A percentile compares a stretch with the other conserved stretches of the same genome.
phyloP scores from a whole-genome alignment of 1,140 invertebrate genomes.

The Papilio dardanus region DNA sequence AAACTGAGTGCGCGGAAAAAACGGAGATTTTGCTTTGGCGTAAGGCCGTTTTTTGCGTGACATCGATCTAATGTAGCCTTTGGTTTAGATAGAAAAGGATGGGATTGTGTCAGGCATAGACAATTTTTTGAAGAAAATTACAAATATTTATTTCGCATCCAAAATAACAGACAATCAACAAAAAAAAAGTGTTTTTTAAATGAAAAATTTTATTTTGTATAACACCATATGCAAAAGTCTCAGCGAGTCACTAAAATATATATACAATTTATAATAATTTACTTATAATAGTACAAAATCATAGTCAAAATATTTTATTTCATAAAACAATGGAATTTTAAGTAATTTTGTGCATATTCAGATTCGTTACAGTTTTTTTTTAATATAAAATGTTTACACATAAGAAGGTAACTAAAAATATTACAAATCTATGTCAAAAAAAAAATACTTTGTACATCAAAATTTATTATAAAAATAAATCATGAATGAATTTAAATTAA shows the following conservation, averaged over 20 bases:
- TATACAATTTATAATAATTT: conserved; percentile 39
- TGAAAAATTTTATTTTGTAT: conserved; percentile 29
- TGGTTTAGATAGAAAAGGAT: no score
- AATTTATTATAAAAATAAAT: no score
- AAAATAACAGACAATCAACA: background rate
- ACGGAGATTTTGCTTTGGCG: no score
- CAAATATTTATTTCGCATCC: no score
- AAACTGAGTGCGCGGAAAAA: background rate
- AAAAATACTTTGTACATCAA: conserved; percentile 26
- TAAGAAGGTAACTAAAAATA: conserved; percentile 28
- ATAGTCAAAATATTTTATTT: background rate
- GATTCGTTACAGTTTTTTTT: background rate
- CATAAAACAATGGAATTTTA: background rate
- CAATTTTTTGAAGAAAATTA: no score
- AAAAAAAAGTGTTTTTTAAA: conserved; percentile 9
- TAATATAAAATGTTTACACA: background rate
- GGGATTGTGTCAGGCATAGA: no score
- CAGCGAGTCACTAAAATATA: conserved; percentile 22
- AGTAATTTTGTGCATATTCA: conserved; percentile 25
- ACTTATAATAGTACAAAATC: conserved; percentile 29
- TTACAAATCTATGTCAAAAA: conserved; percentile 4
- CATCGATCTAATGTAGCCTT: no score
- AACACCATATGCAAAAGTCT: conserved; percentile 37
- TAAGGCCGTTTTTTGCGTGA: no score
- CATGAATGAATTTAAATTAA: no score